These are phyloP conservation scores for Galemys pyrenaicus DNA, from an alignment of 2,113 vertebrate species.

Conservation along the genomic window DNA sequence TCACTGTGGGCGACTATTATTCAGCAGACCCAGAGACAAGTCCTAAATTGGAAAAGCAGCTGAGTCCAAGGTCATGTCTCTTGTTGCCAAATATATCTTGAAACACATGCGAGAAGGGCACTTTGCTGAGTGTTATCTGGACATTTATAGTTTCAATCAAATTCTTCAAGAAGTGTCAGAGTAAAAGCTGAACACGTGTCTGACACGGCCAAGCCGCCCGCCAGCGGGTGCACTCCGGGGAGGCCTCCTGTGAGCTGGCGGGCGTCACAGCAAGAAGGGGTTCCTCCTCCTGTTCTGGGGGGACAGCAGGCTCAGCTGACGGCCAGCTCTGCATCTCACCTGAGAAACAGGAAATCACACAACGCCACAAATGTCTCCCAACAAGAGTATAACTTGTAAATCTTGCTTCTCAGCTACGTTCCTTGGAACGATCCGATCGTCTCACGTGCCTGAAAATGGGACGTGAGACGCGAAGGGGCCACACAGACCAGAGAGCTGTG, in stretches of 20 bases:
- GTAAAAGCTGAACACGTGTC: constrained; percentile 85
- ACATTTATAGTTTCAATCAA: constrained; percentile 92
- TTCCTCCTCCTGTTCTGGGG: constrained; percentile 7
- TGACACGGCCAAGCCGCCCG: constrained; percentile 80
- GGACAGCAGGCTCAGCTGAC: constrained; percentile 32
- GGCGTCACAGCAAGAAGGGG: constrained; percentile 36
- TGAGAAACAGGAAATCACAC: constrained; percentile 53
- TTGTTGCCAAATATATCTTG: constrained; percentile 95
- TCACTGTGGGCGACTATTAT: constrained; percentile 77
- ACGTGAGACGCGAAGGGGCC: too few species aligned
- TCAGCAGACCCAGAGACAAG: constrained; percentile 86
- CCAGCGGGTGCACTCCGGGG: constrained; percentile 75
- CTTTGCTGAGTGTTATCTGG: constrained; percentile 95
- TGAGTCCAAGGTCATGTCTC: constrained; percentile 92
- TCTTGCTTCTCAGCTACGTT: constrained; percentile 49
- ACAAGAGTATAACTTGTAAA: constrained; percentile 51
- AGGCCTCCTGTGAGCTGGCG: constrained; percentile 61
- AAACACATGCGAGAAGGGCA: constrained; percentile 90
- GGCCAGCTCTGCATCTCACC: neutral
- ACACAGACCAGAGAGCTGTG: too few species aligned
- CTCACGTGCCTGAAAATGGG: constrained; percentile 28
- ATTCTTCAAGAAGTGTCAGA: constrained; percentile 92
- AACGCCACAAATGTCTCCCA: constrained; percentile 62
- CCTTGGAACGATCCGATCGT: constrained; percentile 24
- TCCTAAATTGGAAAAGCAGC: constrained; percentile 94